Percentiles rank a stretch among this genome's conserved stretches.
phyloP scores from a whole-genome alignment of 2,113 vertebrate genomes.

The Pipra filicauda region DNA sequence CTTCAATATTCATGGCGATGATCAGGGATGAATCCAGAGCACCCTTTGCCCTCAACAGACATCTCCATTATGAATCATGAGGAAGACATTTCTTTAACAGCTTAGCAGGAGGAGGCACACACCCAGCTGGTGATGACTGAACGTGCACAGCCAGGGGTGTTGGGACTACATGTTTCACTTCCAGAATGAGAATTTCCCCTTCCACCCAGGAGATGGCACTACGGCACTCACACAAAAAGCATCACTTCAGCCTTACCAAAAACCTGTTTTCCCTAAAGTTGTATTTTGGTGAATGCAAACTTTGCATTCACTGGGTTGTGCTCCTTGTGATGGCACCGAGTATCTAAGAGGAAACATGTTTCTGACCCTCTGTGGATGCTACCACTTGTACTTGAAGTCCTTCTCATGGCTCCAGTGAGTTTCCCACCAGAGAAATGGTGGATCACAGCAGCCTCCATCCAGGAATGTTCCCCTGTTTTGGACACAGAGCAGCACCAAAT shows the following conservation, averaged over 20 bases:
- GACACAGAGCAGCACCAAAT: neutral
- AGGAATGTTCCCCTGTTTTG: neutral
- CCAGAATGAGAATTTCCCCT: neutral
- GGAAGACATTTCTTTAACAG: neutral
- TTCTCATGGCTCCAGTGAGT: neutral
- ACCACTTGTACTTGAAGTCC: neutral
- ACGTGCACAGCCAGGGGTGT: neutral
- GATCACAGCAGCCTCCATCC: neutral
- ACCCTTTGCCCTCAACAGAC: neutral
- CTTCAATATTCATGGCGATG: neutral
- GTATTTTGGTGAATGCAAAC: fast-evolving
- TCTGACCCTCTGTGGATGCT: neutral
- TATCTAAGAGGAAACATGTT: neutral
- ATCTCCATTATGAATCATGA: neutral
- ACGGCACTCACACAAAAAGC: neutral
- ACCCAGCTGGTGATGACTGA: neutral
- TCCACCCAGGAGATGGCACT: slow-evolving; percentile 42
- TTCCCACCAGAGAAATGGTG: neutral
- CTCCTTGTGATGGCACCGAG: neutral
- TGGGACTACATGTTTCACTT: fast-evolving
- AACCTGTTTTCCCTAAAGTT: neutral
- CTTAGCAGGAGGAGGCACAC: neutral
- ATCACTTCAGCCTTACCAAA: neutral
- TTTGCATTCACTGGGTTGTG: neutral
- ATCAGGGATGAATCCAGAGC: neutral